Evolutionary conservation across 2,797 vertebrate species (phyloP).

Genomic region (Myiotriccus ornatus): DNA sequence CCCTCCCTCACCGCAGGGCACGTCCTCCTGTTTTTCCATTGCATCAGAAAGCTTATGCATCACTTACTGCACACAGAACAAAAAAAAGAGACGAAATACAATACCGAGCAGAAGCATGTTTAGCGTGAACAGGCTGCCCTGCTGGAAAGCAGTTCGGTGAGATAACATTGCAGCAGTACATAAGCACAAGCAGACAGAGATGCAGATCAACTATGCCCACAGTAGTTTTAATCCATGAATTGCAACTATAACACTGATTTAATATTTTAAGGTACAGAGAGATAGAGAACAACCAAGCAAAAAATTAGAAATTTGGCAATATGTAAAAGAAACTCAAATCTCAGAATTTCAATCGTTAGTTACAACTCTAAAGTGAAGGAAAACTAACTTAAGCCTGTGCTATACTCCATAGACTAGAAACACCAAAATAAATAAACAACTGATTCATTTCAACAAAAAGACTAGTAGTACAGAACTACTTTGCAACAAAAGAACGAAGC

Average conservation of each 20-base stretch:
- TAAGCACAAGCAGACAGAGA: not conserved
- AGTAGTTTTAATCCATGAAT: not conserved
- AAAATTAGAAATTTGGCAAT: not conserved
- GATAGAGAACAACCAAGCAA: not conserved
- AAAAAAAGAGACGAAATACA: not conserved
- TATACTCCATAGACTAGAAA: not conserved
- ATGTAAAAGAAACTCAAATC: not conserved
- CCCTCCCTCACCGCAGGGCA: not conserved
- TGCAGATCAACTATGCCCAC: not conserved
- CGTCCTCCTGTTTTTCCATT: fast-evolving
- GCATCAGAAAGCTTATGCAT: fast-evolving
- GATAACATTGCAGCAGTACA: not conserved
- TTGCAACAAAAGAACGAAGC: not conserved
- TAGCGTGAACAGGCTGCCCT: not conserved
- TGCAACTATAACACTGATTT: not conserved
- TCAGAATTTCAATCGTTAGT: not conserved
- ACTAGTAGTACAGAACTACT: not conserved
- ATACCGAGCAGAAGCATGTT: not conserved
- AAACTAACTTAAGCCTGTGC: not conserved
- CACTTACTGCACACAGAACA: fast-evolving
- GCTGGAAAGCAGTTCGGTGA: not conserved
- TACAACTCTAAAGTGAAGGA: not conserved
- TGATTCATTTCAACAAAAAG: not conserved
- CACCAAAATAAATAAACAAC: not conserved
- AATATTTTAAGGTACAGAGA: not conserved